Evolutionary conservation across 2,113 vertebrate genomes (phyloP), one percentile per base, ranked within the genome.

Genomic region (Perca schrenkii): DNA sequence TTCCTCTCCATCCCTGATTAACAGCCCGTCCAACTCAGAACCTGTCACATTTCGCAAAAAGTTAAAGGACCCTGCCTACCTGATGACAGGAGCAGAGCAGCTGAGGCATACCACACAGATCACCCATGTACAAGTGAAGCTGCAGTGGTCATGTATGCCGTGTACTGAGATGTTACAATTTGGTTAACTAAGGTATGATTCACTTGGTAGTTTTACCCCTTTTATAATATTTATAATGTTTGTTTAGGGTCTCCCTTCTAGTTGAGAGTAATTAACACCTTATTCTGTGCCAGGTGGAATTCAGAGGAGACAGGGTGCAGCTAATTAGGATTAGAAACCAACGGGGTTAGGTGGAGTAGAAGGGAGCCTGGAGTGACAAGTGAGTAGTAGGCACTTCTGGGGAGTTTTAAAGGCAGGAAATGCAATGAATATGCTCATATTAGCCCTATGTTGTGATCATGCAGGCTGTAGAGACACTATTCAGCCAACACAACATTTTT

Each of bases 301-400:
- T 21, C 73, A 77, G 56, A 54, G 86, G 91, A 60, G 56, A 83
- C 12, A 58, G 0, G 31, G 83, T 77, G 75, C 8, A 91, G 80
- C 85, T 93, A 66, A 69, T 94, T 57, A 84, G 93, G 52, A 82
- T 94, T 22, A 84, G 96, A 90, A 98, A 98, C 88, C 97, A 96
- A 0, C 98, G 97, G 96, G 97, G 97, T 53, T 85, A 96, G 88
- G 93, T 96, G 93, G 96, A 98, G 88, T 98, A 97, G 96, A 96
- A 90, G 0, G 97, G 97, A 88, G 92, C 96, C 80, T 98, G 97
- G 97, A 97, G 96, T 53, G 96, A 98, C 77, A 82, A 88, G 96
- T 97, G 92, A 77, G 94, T 93, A 65, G 12, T 49, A 14, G n/a
- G 17, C 3, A 63, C 53, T 11, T 56, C 3, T 22, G 19, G 3